These are phyloP conservation scores for Periophthalmus modestus DNA, from an alignment of 2,113 vertebrate genomes.

Conservation along the genomic window DNA sequence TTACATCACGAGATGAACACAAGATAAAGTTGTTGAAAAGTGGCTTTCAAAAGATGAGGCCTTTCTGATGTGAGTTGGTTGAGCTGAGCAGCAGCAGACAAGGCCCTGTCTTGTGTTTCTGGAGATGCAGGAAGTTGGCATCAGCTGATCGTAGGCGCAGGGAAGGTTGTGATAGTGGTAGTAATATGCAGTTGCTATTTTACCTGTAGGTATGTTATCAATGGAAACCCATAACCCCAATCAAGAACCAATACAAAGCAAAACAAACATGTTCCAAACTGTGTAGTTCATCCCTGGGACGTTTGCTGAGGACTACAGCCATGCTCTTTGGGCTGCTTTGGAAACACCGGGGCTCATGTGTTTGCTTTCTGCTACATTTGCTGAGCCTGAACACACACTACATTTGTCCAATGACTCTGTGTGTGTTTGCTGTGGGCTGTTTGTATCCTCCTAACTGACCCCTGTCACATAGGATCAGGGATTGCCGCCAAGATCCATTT, in stretches of 20 bases:
- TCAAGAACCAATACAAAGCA: not conserved
- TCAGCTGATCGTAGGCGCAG: too few relatives aligned
- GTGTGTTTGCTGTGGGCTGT: slow-evolving; percentile 43
- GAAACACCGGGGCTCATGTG: slow-evolving; percentile 1
- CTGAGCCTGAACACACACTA: slow-evolving; percentile 16
- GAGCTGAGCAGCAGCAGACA: too few relatives aligned
- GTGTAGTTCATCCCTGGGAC: not conserved
- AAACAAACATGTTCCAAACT: not conserved
- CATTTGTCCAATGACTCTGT: slow-evolving; percentile 23
- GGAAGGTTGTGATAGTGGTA: too few relatives aligned
- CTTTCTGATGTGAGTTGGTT: too few relatives aligned
- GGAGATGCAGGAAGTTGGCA: too few relatives aligned
- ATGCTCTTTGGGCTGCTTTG: not conserved
- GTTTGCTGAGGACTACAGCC: not conserved
- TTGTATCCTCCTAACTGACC: slow-evolving; percentile 53
- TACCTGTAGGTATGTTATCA: too few relatives aligned
- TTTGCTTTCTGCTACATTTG: slow-evolving; percentile 25
- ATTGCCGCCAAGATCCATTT: slow-evolving; percentile 26
- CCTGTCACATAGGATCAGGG: slow-evolving; percentile 34
- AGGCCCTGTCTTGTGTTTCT: too few relatives aligned
- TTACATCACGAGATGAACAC: too few relatives aligned
- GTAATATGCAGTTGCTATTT: too few relatives aligned
- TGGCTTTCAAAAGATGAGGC: too few relatives aligned
- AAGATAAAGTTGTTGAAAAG: too few relatives aligned
- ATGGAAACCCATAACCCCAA: too few relatives aligned